Percentiles rank a stretch among this genome's conserved stretches.
Conservation (phyloP, 2,797 vertebrate species). For the Anabacerthia variegaticeps region DNA sequence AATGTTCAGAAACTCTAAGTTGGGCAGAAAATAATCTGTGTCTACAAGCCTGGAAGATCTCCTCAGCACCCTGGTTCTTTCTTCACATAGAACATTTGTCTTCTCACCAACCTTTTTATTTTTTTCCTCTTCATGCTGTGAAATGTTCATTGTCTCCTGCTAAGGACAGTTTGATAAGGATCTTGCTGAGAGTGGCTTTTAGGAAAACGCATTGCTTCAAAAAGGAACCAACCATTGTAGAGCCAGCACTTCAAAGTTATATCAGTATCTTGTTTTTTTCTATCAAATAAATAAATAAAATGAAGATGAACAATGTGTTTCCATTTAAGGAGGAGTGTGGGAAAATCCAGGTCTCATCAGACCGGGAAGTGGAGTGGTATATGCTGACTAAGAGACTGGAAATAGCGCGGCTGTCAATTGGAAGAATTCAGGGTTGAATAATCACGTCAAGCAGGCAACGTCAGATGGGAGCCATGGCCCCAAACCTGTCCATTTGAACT, state of each 20-base stretch:
- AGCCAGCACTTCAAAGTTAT: constrained; percentile 70
- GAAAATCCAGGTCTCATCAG: constrained; percentile 70
- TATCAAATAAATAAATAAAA: constrained; percentile 70
- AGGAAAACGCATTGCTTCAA: constrained; percentile 66
- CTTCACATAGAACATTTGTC: constrained; percentile 31
- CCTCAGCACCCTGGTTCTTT: constrained; percentile 1
- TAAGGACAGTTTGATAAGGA: constrained; percentile 68
- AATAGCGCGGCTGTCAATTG: not conserved
- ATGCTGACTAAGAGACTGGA: constrained; percentile 56
- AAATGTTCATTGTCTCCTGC: constrained; percentile 48
- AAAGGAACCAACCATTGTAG: constrained; percentile 68
- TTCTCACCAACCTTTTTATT: constrained; percentile 31
- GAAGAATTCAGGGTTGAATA: constrained; percentile 46
- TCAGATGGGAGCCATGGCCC: not conserved
- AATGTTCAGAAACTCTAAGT: not conserved
- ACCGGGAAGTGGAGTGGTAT: not conserved
- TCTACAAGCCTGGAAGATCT: not conserved
- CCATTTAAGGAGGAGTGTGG: constrained; percentile 70
- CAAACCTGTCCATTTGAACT: constrained; percentile 15
- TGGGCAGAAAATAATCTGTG: not conserved
- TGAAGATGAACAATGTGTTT: constrained; percentile 75
- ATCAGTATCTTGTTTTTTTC: constrained; percentile 67
- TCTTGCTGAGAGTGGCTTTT: constrained; percentile 65
- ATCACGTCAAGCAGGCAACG: not conserved
- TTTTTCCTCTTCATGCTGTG: constrained; percentile 68